phyloP scores from a whole-genome alignment of 1,140 invertebrate genomes.

The Amphibalanus amphitrite region DNA sequence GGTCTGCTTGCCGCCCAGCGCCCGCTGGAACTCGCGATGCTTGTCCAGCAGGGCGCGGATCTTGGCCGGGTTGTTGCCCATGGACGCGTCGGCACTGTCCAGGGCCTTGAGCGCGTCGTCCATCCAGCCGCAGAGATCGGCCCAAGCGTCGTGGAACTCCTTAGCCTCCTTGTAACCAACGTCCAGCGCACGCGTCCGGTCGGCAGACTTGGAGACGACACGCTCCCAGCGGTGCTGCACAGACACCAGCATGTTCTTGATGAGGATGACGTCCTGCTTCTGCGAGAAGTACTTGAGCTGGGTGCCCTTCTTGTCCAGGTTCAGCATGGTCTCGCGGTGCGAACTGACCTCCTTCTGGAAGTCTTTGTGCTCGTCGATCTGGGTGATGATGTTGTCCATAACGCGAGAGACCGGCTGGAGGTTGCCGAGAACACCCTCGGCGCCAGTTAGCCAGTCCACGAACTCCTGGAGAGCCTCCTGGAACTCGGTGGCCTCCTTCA shows the following conservation, averaged over 20 bases:
- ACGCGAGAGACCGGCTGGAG: slow-evolving; percentile 86
- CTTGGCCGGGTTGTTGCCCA: slow-evolving; percentile 68
- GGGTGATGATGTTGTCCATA: slow-evolving; percentile 68
- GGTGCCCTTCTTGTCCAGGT: slow-evolving; percentile 91
- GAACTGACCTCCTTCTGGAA: slow-evolving; percentile 92
- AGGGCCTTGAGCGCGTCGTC: slow-evolving; percentile 65
- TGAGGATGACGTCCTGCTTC: slow-evolving; percentile 96
- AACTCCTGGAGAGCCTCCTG: slow-evolving; percentile 76
- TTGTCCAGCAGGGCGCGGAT: slow-evolving; percentile 75
- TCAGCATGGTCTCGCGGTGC: slow-evolving; percentile 84
- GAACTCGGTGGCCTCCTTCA: slow-evolving; percentile 91
- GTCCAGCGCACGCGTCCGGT: slow-evolving; percentile 82
- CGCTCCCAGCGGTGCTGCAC: slow-evolving; percentile 96
- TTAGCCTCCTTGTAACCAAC: slow-evolving; percentile 90
- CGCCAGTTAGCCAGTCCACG: slow-evolving; percentile 86
- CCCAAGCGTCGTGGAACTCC: slow-evolving; percentile 84
- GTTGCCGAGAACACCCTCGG: slow-evolving; percentile 73
- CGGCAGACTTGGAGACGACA: slow-evolving; percentile 87
- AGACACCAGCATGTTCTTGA: slow-evolving; percentile 92
- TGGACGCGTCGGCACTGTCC: slow-evolving; percentile 50
- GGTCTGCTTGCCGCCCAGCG: slow-evolving; percentile 71
- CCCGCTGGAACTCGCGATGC: slow-evolving; percentile 88
- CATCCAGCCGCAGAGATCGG: slow-evolving; percentile 55
- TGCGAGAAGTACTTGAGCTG: slow-evolving; percentile 98
- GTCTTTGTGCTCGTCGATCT: slow-evolving; percentile 92